Evolutionary conservation across 2,113 vertebrate genomes (phyloP).

Genomic region (Cottus gobio): DNA sequence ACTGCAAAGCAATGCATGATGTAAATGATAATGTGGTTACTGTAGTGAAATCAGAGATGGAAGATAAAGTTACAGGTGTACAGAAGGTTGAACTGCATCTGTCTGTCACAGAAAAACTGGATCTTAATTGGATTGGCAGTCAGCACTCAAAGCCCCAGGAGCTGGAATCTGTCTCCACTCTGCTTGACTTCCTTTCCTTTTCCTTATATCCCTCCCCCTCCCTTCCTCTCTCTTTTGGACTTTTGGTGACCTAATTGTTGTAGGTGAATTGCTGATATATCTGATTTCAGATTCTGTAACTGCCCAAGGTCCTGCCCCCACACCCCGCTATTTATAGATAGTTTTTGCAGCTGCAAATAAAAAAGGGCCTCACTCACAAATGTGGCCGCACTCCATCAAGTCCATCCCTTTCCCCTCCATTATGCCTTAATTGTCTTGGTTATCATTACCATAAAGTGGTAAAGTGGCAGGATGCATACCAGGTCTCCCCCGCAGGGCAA

Average conservation of each 20-base stretch:
- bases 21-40: conserved; percentile 5
- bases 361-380: conserved; percentile 58
- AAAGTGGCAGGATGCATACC: conserved; percentile 53
- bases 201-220: conserved; percentile 20
- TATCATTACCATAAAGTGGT: conserved; percentile 73
- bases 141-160: conserved; percentile 29
- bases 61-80: conserved; percentile 44
- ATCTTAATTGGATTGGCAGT: conserved; percentile 48
- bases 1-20: conserved; percentile 31
- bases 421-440: conserved; percentile 72
- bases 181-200: conserved; percentile 62
- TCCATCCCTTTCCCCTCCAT: conserved; percentile 64
- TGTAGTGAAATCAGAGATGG: conserved; percentile 14
- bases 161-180: conserved; percentile 54
- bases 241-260: conserved; percentile 52
- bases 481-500: conserved; percentile 53
- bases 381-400: conserved; percentile 60
- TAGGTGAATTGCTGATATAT: conserved; percentile 60
- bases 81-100: conserved; percentile 30
- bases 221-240: background rate
- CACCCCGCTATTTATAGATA: conserved; percentile 66
- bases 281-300: conserved; percentile 57
- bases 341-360: conserved; percentile 72
- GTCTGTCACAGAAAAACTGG: conserved; percentile 15
- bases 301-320: conserved; percentile 35